Evolutionary conservation across 64 coral and sea anemone genomes (phyloP), one percentile per base, ranked within the genome.

Genomic region (Montipora cactus): DNA sequence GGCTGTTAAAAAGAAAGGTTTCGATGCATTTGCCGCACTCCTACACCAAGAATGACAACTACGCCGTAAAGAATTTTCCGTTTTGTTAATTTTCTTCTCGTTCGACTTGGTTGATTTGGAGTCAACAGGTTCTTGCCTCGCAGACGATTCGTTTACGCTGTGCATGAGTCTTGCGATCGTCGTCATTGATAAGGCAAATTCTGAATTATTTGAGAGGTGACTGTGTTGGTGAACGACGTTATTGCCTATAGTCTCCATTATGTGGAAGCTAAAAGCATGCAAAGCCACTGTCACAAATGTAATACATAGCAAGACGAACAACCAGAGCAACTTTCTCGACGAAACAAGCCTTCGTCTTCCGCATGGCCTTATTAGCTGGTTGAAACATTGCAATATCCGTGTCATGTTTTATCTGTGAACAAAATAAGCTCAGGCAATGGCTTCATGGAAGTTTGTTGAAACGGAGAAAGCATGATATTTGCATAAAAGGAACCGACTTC

Each of bases 1-100:
- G 18, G 94, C 94, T 87, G 94, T 95, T 49, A 95, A 79, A 51
- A 91, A 91, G 80, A 88, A 95, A 55, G 89, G 89, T 78, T 84
- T 84, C 45, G 89, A 75, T 71, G 81, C 58, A 7, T 67, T 74
- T 76, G 46, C 61, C 62, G 52, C 71, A 11, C 16, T 72, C 13
- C 75, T 79, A 77, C 93, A 94, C 87, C 93, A 94, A 23, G 20
- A 8, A 78, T 83, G 50, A 44, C 93, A 94, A 50, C 18, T 45
- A 59, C 2, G 19, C 21, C 1, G 2, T 11, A 4, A n/a, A 16
- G 84, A 19, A 8, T 6, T 44, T 9, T 64, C 23, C n/a, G 47
- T 78, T 3, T 78, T 14, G 37, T 45, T 44, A 2, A 2, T 49
- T 46, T 5, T 3, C 2, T 50, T 6, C 76, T 4, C 47, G 46